Conservation (phyloP, 2,888 invertebrate genomes). For the Rotaria magnacalcarata region DNA sequence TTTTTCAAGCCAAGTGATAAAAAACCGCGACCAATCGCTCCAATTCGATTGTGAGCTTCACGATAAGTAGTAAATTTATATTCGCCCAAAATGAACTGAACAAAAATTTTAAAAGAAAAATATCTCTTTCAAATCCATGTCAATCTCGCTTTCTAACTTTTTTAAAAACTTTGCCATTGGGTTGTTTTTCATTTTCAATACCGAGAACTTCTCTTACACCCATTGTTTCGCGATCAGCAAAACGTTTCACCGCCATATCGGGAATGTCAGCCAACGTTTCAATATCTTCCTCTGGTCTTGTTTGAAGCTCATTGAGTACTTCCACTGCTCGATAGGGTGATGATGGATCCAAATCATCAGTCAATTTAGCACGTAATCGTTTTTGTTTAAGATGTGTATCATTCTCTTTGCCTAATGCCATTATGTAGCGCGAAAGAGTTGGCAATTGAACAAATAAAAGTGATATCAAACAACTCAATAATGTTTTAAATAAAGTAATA, state of each 20-base stretch:
- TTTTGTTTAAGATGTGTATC: background rate
- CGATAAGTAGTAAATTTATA: constrained; percentile 82
- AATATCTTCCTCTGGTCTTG: background rate
- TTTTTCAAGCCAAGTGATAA: constrained; percentile 68
- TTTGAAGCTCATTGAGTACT: background rate
- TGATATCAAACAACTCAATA: background rate
- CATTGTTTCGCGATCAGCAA: constrained; percentile 23
- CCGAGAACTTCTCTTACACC: constrained; percentile 81
- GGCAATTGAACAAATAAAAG: background rate
- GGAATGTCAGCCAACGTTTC: constrained; percentile 1
- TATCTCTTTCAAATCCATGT: background rate
- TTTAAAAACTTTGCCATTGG: constrained; percentile 88
- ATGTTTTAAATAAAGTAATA: background rate
- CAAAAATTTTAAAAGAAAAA: background rate
- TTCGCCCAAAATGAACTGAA: constrained; percentile 70
- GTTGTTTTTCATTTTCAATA: constrained; percentile 87
- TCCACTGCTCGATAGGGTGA: background rate
- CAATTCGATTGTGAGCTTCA: constrained; percentile 72
- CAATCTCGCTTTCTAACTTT: too few species aligned
- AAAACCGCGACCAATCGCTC: constrained; percentile 73
- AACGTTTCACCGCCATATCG: background rate
- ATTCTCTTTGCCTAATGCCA: background rate
- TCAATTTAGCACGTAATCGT: background rate
- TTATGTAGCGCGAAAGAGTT: background rate
- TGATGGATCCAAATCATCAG: background rate